Evolutionary conservation across 2,797 vertebrate species (phyloP).

Genomic region (Enteromius anoplus): DNA sequence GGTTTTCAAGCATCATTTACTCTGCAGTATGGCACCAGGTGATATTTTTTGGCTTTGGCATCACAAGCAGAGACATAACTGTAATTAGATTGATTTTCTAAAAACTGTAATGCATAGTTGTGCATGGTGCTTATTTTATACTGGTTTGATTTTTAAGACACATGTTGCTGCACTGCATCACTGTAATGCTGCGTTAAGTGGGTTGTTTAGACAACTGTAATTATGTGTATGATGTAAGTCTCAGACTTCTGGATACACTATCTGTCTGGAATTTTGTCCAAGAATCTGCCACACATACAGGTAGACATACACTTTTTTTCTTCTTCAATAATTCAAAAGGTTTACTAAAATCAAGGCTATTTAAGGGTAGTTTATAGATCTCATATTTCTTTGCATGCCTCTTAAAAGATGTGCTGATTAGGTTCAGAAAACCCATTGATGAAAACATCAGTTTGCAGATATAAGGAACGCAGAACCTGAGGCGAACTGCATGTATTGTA

Average conservation of each 20-base stretch:
- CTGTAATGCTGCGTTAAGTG: conserved; percentile 21
- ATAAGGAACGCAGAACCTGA: conserved; percentile 32
- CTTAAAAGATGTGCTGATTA: conserved; percentile 17
- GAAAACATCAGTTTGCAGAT: conserved; percentile 38
- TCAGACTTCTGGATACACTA: conserved; percentile 32
- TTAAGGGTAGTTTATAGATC: not conserved
- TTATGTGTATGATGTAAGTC: conserved; percentile 30
- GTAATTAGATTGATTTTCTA: conserved; percentile 34
- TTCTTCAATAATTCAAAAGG: not conserved
- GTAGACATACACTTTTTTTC: not conserved
- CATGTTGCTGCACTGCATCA: conserved; percentile 13
- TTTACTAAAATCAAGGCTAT: not conserved
- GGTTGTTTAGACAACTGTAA: conserved; percentile 47
- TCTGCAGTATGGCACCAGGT: conserved; percentile 27
- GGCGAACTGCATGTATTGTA: conserved; percentile 38
- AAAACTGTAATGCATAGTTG: conserved; percentile 35
- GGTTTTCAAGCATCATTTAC: conserved; percentile 16
- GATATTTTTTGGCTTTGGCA: conserved; percentile 28
- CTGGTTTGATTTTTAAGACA: conserved; percentile 29
- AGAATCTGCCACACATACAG: conserved; percentile 1
- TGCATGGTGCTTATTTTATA: conserved; percentile 36
- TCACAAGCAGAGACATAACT: conserved; percentile 21
- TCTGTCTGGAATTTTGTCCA: conserved; percentile 37
- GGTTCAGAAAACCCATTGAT: conserved; percentile 39
- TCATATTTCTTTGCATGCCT: conserved; percentile 12